Percentiles rank a stretch among this genome's conserved stretches.
Evolutionary conservation across 2,888 invertebrate species (phyloP).

Genomic region (Agonopterix arenella): DNA sequence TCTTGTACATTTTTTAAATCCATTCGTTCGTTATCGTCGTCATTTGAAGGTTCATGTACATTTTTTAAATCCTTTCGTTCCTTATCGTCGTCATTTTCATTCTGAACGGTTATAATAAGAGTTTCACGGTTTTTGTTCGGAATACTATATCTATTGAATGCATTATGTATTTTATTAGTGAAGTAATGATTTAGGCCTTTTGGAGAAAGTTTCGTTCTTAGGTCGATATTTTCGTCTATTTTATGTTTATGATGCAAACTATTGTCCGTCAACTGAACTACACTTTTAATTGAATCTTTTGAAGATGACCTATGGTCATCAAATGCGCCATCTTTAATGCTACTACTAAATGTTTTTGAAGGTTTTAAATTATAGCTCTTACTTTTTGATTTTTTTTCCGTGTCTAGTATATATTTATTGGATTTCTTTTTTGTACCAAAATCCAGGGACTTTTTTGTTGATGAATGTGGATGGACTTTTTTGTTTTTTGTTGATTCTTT

Average conservation of each 20-base stretch:
- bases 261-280: constrained; percentile 9
- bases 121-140: constrained; percentile 17
- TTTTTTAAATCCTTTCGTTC: constrained; percentile 9
- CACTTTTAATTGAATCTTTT: constrained; percentile 10
- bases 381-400: neutral
- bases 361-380: neutral
- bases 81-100: constrained; percentile 5
- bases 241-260: no score
- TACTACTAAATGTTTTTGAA: neutral
- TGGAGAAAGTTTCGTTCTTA: constrained; percentile 24
- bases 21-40: constrained; percentile 1
- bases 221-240: constrained; percentile 12
- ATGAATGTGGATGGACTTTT: no score
- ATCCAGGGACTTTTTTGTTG: no score
- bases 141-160: no score
- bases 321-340: no score
- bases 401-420: neutral
- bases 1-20: constrained; percentile 11
- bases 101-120: constrained; percentile 22
- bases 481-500: no score
- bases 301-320: no score
- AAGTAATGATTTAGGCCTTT: constrained; percentile 6
- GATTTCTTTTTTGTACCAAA: neutral
- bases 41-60: constrained; percentile 4
- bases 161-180: constrained; percentile 1